Evolutionary conservation across 2,797 vertebrate species (phyloP).

Genomic region (Lutjanus campechanus): DNA sequence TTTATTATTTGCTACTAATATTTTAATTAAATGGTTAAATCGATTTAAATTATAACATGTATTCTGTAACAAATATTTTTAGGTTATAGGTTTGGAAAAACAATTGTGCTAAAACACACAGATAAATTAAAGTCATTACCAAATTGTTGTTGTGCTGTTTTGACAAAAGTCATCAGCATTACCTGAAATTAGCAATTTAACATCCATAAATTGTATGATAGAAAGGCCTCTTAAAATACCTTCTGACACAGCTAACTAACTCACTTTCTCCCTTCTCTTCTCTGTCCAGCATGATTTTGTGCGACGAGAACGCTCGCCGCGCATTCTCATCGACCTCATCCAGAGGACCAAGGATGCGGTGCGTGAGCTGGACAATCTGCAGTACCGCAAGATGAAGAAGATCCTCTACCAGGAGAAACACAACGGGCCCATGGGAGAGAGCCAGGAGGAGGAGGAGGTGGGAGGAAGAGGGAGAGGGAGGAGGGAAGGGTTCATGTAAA

Average conservation of each 20-base stretch:
- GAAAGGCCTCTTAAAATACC: background rate
- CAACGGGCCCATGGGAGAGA: conserved; percentile 94
- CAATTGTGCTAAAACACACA: background rate
- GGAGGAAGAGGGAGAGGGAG: conserved; percentile 2
- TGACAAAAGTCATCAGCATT: background rate
- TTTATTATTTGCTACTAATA: background rate
- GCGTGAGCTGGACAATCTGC: conserved; percentile 93
- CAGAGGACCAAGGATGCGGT: conserved; percentile 96
- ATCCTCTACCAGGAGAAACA: conserved; percentile 96
- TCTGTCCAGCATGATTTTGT: conserved; percentile 94
- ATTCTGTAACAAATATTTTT: background rate
- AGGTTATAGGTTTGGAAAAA: background rate
- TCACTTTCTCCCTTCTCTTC: conserved; percentile 8
- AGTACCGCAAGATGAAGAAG: conserved; percentile 97
- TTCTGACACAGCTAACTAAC: background rate
- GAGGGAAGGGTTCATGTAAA: background rate
- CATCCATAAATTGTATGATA: background rate
- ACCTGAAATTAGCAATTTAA: background rate
- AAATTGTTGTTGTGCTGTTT: background rate
- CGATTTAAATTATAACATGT: background rate
- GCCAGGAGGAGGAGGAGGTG: conserved; percentile 97
- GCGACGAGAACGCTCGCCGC: conserved; percentile 90
- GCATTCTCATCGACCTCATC: conserved; percentile 93
- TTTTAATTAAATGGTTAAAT: background rate
- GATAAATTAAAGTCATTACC: background rate